phyloP scores from a whole-genome alignment of 2,888 invertebrate species.

The Caenorhabditis drosophilae region DNA sequence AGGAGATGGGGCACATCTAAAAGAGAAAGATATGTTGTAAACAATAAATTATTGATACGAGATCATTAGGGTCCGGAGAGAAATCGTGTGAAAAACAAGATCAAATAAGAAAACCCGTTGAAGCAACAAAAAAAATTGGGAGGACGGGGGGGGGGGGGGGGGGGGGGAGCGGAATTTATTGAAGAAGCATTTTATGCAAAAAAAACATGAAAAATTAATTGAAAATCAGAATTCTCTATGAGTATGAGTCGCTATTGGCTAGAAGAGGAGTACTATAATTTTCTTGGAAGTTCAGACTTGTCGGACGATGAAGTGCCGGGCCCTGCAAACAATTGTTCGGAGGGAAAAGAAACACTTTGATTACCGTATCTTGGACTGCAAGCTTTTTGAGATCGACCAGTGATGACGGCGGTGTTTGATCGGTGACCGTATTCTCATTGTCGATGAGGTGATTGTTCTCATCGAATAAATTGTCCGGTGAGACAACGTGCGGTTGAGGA shows the following conservation, averaged over 20 bases:
- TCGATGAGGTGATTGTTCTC: conserved; percentile 16
- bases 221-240: not conserved
- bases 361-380: conserved; percentile 30
- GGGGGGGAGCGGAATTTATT: too few relatives aligned
- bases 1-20: too few relatives aligned
- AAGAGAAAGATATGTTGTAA: too few relatives aligned
- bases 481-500: conserved; percentile 18
- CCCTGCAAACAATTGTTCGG: conserved; percentile 16
- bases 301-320: conserved; percentile 29
- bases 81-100: too few relatives aligned
- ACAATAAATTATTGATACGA: too few relatives aligned
- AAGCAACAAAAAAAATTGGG: too few relatives aligned
- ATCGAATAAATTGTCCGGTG: conserved; percentile 7
- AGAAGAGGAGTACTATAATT: conserved; percentile 10
- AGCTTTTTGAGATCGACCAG: conserved; percentile 19
- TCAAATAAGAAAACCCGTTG: too few relatives aligned
- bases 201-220: too few relatives aligned
- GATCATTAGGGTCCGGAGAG: too few relatives aligned
- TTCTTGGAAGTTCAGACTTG: conserved; percentile 23
- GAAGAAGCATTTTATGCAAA: too few relatives aligned
- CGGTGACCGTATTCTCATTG: conserved; percentile 1
- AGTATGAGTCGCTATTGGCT: too few relatives aligned
- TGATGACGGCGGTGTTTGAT: conserved; percentile 27
- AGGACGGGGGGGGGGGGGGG: too few relatives aligned
- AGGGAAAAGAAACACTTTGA: not conserved